Evolutionary conservation across 1,140 invertebrate genomes (phyloP), one percentile per base, ranked within the genome.

Genomic region (Drosophila ananassae): DNA sequence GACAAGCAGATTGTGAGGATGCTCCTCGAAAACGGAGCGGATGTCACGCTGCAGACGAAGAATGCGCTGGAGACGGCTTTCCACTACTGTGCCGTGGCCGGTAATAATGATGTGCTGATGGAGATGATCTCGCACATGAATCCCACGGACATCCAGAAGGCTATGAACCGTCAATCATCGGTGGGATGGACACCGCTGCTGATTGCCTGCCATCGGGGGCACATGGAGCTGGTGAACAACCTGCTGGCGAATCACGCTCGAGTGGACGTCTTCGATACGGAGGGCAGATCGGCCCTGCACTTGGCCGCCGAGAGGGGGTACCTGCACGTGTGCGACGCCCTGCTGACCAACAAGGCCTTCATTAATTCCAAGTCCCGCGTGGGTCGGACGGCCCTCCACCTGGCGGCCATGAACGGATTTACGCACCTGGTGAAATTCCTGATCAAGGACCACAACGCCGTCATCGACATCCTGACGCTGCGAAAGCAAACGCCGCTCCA

Each of bases 211-310:
- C 94, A 97, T 89, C 92, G 93, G 79, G 95, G 95, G 10, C 96
- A 97, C 81, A 95, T 96, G 94, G 95, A 97, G 87, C 93, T 98
- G 73, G 96, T 98, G 0, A 97, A 95, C 77, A 98, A 96, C 54
- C 93, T 98, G 32, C 92, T 99, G 47, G 93, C 95, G 22, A 97
- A 98, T 91, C 97, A 98, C 92, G 98, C 98, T 1, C 95, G 99
- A 90, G 99, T 99, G 6, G 99, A 99, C 92, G 98, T 99, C 0
- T 99, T 99, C 92, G 99, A 99, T 91, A 95, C 96, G 71, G 98
- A 99, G 92, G 98, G 98, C 9, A 94, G 98, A 79, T 98, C 98
- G 0, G 98, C 98, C 0, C 93, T 99, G 41, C 99, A 99, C 92
- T 93, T 99, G 62, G 98, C 98, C 0, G 98, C 98, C 1, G 98